Evolutionary conservation across 2,797 vertebrate species (phyloP).

Genomic region (Somateria mollissima): DNA sequence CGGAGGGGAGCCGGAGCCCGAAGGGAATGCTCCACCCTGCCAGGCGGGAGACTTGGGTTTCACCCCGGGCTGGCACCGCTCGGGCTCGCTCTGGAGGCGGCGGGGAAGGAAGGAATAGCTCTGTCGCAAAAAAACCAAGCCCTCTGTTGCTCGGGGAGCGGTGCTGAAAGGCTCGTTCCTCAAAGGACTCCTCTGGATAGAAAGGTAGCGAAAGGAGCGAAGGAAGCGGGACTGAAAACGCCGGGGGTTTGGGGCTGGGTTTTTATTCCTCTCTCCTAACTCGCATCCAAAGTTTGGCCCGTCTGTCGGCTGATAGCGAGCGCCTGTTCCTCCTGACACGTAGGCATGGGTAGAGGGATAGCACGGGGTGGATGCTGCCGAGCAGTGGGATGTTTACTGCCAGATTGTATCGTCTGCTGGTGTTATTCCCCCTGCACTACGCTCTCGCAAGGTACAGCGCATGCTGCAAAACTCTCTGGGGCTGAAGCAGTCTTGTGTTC

Average conservation of each 20-base stretch:
- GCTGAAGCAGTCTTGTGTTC: slow-evolving; percentile 40
- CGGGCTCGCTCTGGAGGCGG: background rate
- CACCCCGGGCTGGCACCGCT: slow-evolving; percentile 1
- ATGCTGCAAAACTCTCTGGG: background rate
- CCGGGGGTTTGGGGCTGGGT: background rate
- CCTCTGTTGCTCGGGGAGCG: background rate
- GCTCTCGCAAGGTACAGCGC: background rate
- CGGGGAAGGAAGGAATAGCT: background rate
- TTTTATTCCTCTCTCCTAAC: background rate
- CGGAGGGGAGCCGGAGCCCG: slow-evolving; percentile 17
- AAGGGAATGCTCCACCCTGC: slow-evolving; percentile 47
- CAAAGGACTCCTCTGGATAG: background rate
- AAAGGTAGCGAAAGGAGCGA: background rate
- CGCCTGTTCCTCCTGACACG: slow-evolving; percentile 16
- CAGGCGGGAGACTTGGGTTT: slow-evolving; percentile 46
- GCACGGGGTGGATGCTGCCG: slow-evolving; percentile 14
- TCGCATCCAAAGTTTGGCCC: background rate
- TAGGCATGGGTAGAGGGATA: slow-evolving; percentile 3
- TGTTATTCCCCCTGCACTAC: background rate
- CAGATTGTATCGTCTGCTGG: background rate
- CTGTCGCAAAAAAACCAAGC: slow-evolving; percentile 36
- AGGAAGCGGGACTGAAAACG: background rate
- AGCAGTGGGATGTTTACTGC: slow-evolving; percentile 8
- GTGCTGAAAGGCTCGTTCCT: background rate
- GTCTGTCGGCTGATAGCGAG: background rate